Percentiles rank a stretch among this genome's conserved stretches.
phyloP scores from a whole-genome alignment of 2,888 invertebrate species.

The Cryptophagus acutangulus region DNA sequence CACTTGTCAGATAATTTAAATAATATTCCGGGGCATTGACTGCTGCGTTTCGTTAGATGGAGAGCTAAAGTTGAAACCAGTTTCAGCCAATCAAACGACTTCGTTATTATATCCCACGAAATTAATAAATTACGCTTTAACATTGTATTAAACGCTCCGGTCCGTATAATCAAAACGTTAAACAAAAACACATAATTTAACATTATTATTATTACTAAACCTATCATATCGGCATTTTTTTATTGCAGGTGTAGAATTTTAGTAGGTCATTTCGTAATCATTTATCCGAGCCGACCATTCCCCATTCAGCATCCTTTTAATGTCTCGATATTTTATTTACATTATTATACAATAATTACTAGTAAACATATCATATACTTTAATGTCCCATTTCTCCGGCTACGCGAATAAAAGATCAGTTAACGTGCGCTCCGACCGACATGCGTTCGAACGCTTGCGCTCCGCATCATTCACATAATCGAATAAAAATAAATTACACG shows the following conservation, averaged over 20 bases:
- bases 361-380: too few relatives aligned
- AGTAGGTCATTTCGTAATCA: slow-evolving; percentile 8
- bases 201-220: slow-evolving; percentile 22
- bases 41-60: slow-evolving; percentile 37
- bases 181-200: slow-evolving; percentile 22
- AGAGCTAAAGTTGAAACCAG: slow-evolving; percentile 39
- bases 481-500: too few relatives aligned
- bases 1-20: slow-evolving; percentile 42
- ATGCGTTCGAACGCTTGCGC: too few relatives aligned
- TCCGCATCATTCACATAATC: too few relatives aligned
- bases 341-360: too few relatives aligned
- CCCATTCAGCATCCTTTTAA: too few relatives aligned
- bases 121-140: slow-evolving; percentile 41
- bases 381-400: too few relatives aligned
- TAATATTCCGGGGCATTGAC: slow-evolving; percentile 44
- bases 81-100: slow-evolving; percentile 39
- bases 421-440: too few relatives aligned
- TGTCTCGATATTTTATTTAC: too few relatives aligned
- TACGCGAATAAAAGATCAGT: too few relatives aligned
- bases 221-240: slow-evolving; percentile 9
- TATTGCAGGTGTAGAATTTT: slow-evolving; percentile 4
- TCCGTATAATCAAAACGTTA: slow-evolving; percentile 13
- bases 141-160: slow-evolving; percentile 14
- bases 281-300: too few relatives aligned
- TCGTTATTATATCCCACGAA: slow-evolving; percentile 42